Percentiles rank a stretch among this genome's conserved stretches.
Conservation (phyloP, 1,140 invertebrate species). For the Formica selysi region DNA sequence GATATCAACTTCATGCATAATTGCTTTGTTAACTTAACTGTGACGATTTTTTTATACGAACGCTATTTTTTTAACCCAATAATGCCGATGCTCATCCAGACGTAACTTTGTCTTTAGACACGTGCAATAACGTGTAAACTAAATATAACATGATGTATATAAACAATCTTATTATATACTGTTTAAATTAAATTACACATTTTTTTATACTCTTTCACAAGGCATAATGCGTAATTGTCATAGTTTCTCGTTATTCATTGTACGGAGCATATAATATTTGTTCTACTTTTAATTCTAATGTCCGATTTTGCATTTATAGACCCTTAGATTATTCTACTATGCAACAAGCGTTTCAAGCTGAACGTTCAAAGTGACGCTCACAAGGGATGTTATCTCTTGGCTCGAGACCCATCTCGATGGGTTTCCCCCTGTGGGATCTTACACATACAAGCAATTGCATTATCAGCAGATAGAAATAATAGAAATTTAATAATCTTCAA, state of each 20-base stretch:
- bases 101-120: slow-evolving; percentile 45
- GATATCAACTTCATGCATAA: slow-evolving; percentile 23
- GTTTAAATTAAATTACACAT: slow-evolving; percentile 33
- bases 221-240: background rate
- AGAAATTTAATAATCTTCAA: background rate
- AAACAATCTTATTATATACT: slow-evolving; percentile 34
- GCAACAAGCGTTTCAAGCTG: slow-evolving; percentile 46
- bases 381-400: background rate
- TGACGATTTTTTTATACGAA: slow-evolving; percentile 32
- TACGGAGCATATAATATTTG: background rate
- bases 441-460: background rate
- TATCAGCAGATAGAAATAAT: background rate
- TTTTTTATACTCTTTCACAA: background rate
- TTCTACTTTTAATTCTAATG: background rate
- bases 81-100: slow-evolving; percentile 25
- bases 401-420: background rate
- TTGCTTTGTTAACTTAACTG: slow-evolving; percentile 49
- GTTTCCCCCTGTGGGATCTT: background rate
- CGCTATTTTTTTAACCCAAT: slow-evolving; percentile 50
- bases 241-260: background rate
- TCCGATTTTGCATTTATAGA: slow-evolving; percentile 7
- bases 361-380: slow-evolving; percentile 18
- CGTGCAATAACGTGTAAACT: slow-evolving; percentile 27
- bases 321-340: background rate
- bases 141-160: slow-evolving; percentile 56